These are phyloP conservation scores for Eulithis testata DNA, from an alignment of 2,888 invertebrate species.

Conservation along the genomic window DNA sequence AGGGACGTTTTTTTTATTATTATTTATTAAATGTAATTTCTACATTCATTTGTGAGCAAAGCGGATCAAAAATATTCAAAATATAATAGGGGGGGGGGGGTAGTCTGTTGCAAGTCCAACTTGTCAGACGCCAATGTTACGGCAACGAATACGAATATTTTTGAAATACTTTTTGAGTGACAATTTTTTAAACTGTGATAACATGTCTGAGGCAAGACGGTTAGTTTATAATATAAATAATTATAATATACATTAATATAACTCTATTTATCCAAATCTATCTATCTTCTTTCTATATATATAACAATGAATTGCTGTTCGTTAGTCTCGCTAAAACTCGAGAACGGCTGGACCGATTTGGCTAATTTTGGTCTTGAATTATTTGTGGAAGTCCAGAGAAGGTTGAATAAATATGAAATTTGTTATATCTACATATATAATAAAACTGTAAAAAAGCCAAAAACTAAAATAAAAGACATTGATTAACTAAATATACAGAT, in stretches of 20 bases:
- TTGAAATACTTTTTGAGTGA: slow-evolving; percentile 7
- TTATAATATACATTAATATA: slow-evolving; percentile 27
- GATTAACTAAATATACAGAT: too few species aligned
- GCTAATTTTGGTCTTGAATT: too few species aligned
- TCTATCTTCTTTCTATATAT: too few species aligned
- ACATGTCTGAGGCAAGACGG: slow-evolving; percentile 24
- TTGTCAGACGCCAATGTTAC: neutral
- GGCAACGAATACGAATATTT: slow-evolving; percentile 4
- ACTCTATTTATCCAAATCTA: neutral
- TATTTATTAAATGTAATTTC: slow-evolving; percentile 26
- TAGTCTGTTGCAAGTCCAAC: slow-evolving; percentile 3
- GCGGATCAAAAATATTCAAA: slow-evolving; percentile 18
- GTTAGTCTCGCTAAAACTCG: too few species aligned
- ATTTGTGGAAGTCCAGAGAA: too few species aligned
- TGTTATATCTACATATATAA: too few species aligned
- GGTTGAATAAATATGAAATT: too few species aligned
- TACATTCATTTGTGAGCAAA: slow-evolving; percentile 10
- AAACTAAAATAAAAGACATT: too few species aligned
- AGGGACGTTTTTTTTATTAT: slow-evolving; percentile 36
- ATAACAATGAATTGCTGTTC: too few species aligned
- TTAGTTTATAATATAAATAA: slow-evolving; percentile 9
- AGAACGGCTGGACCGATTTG: too few species aligned
- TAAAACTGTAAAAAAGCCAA: too few species aligned
- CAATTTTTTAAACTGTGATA: slow-evolving; percentile 4
- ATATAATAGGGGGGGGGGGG: neutral